Evolutionary conservation across 2,797 vertebrate genomes (phyloP).

Genomic region (Emydoidea blandingii): DNA sequence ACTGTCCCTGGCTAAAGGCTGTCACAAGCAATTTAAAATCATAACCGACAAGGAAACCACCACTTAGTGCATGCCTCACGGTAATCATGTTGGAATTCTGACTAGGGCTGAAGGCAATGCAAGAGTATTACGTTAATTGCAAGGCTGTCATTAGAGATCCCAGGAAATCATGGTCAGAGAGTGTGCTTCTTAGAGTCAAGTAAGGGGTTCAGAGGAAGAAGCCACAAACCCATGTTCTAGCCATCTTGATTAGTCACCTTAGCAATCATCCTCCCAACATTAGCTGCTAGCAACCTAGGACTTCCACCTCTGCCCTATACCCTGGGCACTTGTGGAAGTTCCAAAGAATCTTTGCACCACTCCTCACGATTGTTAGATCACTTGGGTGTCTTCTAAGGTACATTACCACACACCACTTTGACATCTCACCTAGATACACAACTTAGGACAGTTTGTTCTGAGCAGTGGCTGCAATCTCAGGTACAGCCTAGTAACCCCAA

Average conservation of each 20-base stretch:
- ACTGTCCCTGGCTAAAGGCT: not conserved
- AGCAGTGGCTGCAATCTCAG: not conserved
- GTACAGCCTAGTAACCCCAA: not conserved
- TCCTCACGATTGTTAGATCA: not conserved
- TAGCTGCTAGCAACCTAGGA: not conserved
- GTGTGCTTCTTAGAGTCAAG: not conserved
- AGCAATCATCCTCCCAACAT: not conserved
- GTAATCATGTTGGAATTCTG: not conserved
- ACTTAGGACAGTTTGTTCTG: not conserved
- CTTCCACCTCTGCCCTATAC: rapidly evolving
- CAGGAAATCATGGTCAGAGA: rapidly evolving
- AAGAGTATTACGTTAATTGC: rapidly evolving
- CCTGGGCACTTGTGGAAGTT: not conserved
- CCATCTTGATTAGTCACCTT: rapidly evolving
- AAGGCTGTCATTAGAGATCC: rapidly evolving
- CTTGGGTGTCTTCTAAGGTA: not conserved
- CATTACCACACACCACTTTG: not conserved
- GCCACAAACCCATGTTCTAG: rapidly evolving
- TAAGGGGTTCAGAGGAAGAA: not conserved
- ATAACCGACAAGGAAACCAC: rapidly evolving
- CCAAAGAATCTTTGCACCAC: not conserved
- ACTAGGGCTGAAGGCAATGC: rapidly evolving
- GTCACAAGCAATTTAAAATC: rapidly evolving
- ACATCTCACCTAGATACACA: not conserved
- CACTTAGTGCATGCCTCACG: rapidly evolving